Evolutionary conservation across 2,888 invertebrate genomes (phyloP), one percentile per base, ranked within the genome.

Genomic region (Agrotis clavis): DNA sequence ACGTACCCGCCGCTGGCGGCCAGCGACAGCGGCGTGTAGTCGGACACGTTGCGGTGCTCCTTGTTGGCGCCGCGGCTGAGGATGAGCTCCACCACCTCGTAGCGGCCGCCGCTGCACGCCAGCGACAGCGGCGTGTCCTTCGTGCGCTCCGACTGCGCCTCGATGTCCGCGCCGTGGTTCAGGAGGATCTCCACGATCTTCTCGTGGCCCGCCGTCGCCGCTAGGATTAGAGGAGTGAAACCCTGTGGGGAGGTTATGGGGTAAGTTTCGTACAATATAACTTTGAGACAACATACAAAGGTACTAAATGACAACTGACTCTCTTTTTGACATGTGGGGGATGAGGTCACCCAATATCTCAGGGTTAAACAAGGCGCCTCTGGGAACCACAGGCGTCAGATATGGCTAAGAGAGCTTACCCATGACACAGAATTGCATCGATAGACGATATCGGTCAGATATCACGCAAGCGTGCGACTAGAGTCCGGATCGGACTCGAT

Each of bases 1-100:
- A 99, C 99, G 94, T 99, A 99, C 30, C 99, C 99, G 50, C 99
- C 99, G 48, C 99, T 99, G 18, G 99, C 99, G 25, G 99, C 99
- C 80, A 99, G 97, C 91, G 99, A 99, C n/a, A 99, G 97, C 1
- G 99, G 99, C 14, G 99, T 99, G 92, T 99, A 99, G 95, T 99
- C 99, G 35, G 99, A 99, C 19, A 99, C 99, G 95, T 99, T 99
- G 69, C 99, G 98, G 94, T 99, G 99, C 92, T 99, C 99, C 95
- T 99, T 99, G 96, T 99, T 99, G 66, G 99, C 99, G 83, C 98
- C 98, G 78, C 98, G 97, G 82, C 97, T 97, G 67, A 99, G 97
- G 77, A 99, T 96, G 66, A 99, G 95, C 90, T 99, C 99, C 2
- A 99, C 99, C 51, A 99, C 91, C 96, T 99, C 99, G 94, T 99